Base-by-base conservation (phyloP, 2,113 vertebrate genomes). In the Aspidoscelis tigris region DNA sequence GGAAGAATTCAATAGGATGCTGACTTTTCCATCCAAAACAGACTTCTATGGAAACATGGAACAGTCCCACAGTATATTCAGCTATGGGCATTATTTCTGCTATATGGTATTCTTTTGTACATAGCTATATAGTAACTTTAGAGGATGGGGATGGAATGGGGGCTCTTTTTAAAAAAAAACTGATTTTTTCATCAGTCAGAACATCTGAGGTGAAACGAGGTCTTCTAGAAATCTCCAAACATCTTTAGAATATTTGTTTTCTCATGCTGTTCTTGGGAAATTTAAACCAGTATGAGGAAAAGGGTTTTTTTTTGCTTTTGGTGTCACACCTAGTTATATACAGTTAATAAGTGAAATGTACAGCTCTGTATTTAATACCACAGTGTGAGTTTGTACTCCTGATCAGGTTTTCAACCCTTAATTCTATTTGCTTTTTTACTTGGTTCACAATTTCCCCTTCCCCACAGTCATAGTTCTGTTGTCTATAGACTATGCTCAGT, bases 31-130 rank as follows among this genome's bases (percentile, higher is more conserved):
- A 78, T 12, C 33, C 26, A 64, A 81, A 85, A 10, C 53, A 80
- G 80, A 3, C 0, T 78, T 61, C 33, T 64, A 41, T 20, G 9
- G 16, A n/a, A 2, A n/a, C 7, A 41, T 20, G 9, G 53, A 21
- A 10, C 55, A 77, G 20, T 43, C 20, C 2, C 8, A 22, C n/a
- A 61, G 61, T 61, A 11, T 21, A 22, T 8, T 41, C 76, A 61
- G 16, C 16, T 77, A n/a, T 77, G 26, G 3, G 7, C 20, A 61
- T 78, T 78, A 18, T 64, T 11, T 78, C 61, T 61, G 18, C 8
- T 22, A 18, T 78, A n/a, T 78, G 22, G 14, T 76, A 8, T 11
- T 41, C 21, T 81, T 89, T 88, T 88, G 64, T 81, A 81, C 18
- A 83, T 87, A 64, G 26, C 77, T 76, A 39, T 44, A 65, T 11